These are phyloP conservation scores for Anthrax anthrax DNA, from an alignment of 2,888 invertebrate species.

Conservation along the genomic window DNA sequence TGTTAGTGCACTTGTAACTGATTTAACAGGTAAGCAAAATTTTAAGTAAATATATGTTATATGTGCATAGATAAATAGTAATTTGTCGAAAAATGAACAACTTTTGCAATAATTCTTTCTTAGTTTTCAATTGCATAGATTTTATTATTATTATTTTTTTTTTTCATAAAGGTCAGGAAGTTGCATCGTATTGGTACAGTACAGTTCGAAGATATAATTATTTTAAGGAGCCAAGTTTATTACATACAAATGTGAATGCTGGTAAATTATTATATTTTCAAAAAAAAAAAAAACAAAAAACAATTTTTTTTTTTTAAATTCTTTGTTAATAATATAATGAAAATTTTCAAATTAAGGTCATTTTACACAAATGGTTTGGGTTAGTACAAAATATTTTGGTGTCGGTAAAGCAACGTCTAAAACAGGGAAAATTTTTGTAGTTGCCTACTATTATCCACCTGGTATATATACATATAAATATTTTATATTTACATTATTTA, in stretches of 20 bases:
- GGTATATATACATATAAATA: constrained; percentile 30
- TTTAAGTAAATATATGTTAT: too few relatives aligned
- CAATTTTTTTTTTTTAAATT: too few relatives aligned
- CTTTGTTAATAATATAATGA: too few relatives aligned
- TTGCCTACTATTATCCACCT: constrained; percentile 70
- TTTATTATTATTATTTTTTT: background rate
- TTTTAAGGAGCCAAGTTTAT: constrained; percentile 53
- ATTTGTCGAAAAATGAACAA: too few relatives aligned
- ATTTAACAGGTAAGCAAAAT: constrained; percentile 48
- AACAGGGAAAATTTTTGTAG: constrained; percentile 66
- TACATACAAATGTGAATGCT: constrained; percentile 65
- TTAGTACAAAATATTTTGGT: constrained; percentile 57
- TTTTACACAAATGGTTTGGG: constrained; percentile 80
- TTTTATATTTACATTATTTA: too few relatives aligned
- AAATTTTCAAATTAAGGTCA: constrained; percentile 43
- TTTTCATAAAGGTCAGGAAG: constrained; percentile 53
- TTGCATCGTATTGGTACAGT: constrained; percentile 68
- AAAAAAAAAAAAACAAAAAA: too few relatives aligned
- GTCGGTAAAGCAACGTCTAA: constrained; percentile 66
- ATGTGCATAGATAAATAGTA: too few relatives aligned
- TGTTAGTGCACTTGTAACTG: constrained; percentile 49
- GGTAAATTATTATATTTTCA: constrained; percentile 35
- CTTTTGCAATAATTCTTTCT: too few relatives aligned
- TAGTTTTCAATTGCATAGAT: too few relatives aligned
- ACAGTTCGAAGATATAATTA: constrained; percentile 62